Base-by-base conservation (phyloP, 2,797 vertebrate genomes). In the Phrynocephalus guinanensis region DNA sequence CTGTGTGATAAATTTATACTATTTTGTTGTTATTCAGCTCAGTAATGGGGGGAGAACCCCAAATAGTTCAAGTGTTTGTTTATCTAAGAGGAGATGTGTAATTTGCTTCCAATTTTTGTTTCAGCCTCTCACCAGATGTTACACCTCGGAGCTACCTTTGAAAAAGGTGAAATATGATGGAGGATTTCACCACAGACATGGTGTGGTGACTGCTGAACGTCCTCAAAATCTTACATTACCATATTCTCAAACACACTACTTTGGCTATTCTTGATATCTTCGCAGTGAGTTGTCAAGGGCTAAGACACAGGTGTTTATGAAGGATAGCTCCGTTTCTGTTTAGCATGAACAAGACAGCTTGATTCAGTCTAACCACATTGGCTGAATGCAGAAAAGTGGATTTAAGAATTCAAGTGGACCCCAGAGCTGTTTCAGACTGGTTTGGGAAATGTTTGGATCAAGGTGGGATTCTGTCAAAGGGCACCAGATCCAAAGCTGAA, bases 21-120 rank as follows among this genome's bases (percentile, higher is more conserved):
- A 50, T 77, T 92, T 88, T 81, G 84, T 76, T 63, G 71, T 6
- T 38, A 38, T 28, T 1, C 82, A 16, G 0, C 5, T n/a, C 67
- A 13, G 84, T 68, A 50, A 89, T 94, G 84, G 38, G 38, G 78
- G 82, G 63, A 73, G 87, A 87, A 83, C 38, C 38, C 38, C 24
- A n/a, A 63, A 1, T 6, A 33, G 4, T 84, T 91, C 28, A 30
- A 79, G 48, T 56, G 26, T 85, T 81, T 85, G 87, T 16, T 90
- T 68, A 11, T 50, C 3, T 80, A 1, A 0, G 15, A 78, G 71
- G 22, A 80, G 15, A 3, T 6, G 68, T 67, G 52, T 30, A 81
- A 48, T 87, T 33, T 68, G 28, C 33, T 3, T 72, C 11, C 76
- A 44, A 30, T 81, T 81, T 67, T 1, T 2, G 7, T 30, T 81